Percentiles rank a stretch among this genome's conserved stretches.
phyloP scores from a whole-genome alignment of 1,140 invertebrate species.

The Popillia japonica region DNA sequence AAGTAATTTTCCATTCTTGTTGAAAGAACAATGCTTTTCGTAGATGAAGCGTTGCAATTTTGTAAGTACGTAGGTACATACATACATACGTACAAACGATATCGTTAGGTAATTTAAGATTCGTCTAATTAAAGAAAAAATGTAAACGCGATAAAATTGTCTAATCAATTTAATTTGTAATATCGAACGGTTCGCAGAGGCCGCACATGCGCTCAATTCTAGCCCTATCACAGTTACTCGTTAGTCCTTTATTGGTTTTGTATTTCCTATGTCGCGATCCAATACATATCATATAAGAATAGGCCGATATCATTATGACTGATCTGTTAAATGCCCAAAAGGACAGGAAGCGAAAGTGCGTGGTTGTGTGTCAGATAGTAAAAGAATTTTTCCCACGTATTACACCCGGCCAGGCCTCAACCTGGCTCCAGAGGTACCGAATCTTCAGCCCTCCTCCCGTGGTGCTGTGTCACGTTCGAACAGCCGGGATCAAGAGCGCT shows the following conservation, averaged over 20 bases:
- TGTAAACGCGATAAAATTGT: not conserved
- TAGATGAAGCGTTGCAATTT: too few species aligned
- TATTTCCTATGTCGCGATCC: slow-evolving; percentile 52
- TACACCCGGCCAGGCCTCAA: slow-evolving; percentile 46
- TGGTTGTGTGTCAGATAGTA: slow-evolving; percentile 39
- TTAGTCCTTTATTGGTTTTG: slow-evolving; percentile 28
- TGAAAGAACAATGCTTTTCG: too few species aligned
- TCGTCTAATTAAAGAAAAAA: too few species aligned
- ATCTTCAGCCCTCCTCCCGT: slow-evolving; percentile 47
- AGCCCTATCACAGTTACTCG: slow-evolving; percentile 43
- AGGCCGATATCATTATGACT: slow-evolving; percentile 52
- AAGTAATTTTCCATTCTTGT: too few species aligned
- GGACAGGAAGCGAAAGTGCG: slow-evolving; percentile 42
- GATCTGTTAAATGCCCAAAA: slow-evolving; percentile 46
- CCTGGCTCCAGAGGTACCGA: slow-evolving; percentile 55
- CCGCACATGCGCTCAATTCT: slow-evolving; percentile 44
- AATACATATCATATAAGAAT: slow-evolving; percentile 48
- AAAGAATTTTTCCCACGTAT: slow-evolving; percentile 45
- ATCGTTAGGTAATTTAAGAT: too few species aligned
- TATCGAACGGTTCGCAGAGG: slow-evolving; percentile 49
- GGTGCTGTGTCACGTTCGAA: slow-evolving; percentile 46
- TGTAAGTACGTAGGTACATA: too few species aligned
- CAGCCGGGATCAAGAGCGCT: slow-evolving; percentile 46
- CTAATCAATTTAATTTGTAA: slow-evolving; percentile 39
- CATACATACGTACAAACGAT: too few species aligned